These are phyloP conservation scores for Nettapus auritus DNA, from an alignment of 2,113 vertebrate genomes.

Conservation along the genomic window DNA sequence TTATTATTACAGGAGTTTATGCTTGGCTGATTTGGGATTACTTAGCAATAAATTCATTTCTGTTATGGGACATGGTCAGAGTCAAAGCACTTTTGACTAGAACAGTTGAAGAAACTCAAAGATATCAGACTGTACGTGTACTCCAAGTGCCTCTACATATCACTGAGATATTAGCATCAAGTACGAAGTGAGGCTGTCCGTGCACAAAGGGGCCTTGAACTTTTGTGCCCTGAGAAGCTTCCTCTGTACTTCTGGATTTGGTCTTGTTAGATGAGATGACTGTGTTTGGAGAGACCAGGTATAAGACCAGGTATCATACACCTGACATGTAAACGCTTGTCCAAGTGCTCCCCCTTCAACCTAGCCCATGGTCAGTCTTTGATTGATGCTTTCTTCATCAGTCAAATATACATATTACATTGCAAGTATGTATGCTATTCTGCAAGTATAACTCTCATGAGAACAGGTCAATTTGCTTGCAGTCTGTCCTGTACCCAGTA, in stretches of 20 bases:
- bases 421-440: background rate
- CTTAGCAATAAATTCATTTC: background rate
- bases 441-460: background rate
- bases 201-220: accelerated
- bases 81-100: background rate
- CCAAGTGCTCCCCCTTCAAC: background rate
- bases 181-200: background rate
- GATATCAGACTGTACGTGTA: background rate
- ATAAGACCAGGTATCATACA: background rate
- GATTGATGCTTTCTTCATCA: background rate
- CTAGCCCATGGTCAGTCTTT: background rate
- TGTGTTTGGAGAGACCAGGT: background rate
- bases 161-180: background rate
- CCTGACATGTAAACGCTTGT: background rate
- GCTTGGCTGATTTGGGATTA: background rate
- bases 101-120: background rate
- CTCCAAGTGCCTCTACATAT: background rate
- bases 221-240: background rate
- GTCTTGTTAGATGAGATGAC: background rate
- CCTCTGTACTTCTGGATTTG: background rate
- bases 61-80: accelerated
- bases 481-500: background rate
- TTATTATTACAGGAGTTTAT: background rate
- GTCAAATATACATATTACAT: background rate
- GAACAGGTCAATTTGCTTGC: background rate